Evolutionary conservation across 2,797 vertebrate species (phyloP).

Genomic region (Cirrhinus molitorella): DNA sequence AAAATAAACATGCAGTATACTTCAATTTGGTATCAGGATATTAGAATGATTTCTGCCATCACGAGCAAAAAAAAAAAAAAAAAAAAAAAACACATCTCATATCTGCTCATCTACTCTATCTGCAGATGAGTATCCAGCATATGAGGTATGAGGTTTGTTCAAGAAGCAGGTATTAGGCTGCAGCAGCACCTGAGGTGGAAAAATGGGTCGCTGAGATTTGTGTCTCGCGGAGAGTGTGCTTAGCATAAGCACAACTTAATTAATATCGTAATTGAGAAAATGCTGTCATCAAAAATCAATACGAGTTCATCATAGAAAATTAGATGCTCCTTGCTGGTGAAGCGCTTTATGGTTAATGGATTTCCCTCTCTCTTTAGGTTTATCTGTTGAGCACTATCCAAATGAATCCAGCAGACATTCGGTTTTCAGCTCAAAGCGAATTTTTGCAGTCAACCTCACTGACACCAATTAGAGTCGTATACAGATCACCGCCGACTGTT

Average conservation of each 20-base stretch:
- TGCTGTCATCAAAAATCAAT: conserved; percentile 29
- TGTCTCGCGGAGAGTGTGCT: conserved; percentile 54
- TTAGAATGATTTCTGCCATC: too few relatives aligned
- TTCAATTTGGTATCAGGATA: too few relatives aligned
- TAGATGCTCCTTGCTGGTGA: background rate
- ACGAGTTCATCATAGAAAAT: conserved; percentile 17
- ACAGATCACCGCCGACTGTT: conserved; percentile 27
- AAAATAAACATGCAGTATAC: too few relatives aligned
- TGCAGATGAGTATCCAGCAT: background rate
- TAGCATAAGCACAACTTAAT: conserved; percentile 56
- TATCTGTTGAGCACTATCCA: background rate
- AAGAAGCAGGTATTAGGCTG: conserved; percentile 5
- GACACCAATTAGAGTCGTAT: conserved; percentile 37
- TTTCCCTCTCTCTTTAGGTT: background rate
- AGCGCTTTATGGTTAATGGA: conserved; percentile 14
- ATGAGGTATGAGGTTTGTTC: conserved; percentile 20
- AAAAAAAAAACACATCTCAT: too few relatives aligned
- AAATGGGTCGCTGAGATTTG: conserved; percentile 2
- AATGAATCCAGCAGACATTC: conserved; percentile 25
- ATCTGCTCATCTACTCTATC: background rate
- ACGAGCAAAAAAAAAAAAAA: conserved; percentile 14
- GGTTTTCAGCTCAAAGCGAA: conserved; percentile 15
- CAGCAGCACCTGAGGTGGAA: conserved; percentile 14
- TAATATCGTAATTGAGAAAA: conserved; percentile 49
- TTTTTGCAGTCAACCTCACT: conserved; percentile 32